Base-by-base conservation (phyloP, 2,888 invertebrate genomes). In the Latrodectus elegans region DNA sequence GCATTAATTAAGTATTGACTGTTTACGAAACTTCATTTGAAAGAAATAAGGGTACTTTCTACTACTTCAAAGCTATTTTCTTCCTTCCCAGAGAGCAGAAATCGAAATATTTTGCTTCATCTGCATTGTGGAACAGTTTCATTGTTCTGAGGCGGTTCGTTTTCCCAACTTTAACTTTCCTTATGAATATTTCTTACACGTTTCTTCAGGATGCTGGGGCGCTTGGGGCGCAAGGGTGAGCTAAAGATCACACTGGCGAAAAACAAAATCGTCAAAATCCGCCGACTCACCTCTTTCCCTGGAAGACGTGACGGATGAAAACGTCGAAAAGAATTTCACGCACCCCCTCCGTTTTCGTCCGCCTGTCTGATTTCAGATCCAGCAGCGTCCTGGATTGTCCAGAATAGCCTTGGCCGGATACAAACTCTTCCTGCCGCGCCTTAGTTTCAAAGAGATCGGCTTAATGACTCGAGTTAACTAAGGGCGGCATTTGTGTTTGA, bases 261-360 rank as follows among this genome's bases (percentile, higher is more conserved):
- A 80, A 81, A 81, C 81, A 81, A 81, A 81, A 81, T 81, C 74
- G 82, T 82, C 82, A 82, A 84, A 84, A 78, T 78, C 84, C 73
- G 84, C 84, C 84, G 53, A 84, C 78, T 84, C 84, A 78, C 77
- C 84, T 73, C 84, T 78, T 84, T 77, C 68, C 60, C 38, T 22
- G 68, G 65, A 53, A 65, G 78, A 72, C 84, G 77, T 73, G 84
- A 84, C 73, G 84, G 84, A 84, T 84, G 84, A 84, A 84, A 84
- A 84, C 84, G 84, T 84, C 84, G 53, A 78, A 84, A 84, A 78
- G 84, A 84, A 84, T 84, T 84, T 84, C 78, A 77, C 84, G 84
- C 78, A 71, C 77, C 72, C 51, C 67, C 77, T 64, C 84, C 77
- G 67, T 78, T 84, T 49, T 52, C 72, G 84, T 73, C 38, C 84